Evolutionary conservation across 1,140 invertebrate genomes (phyloP).

Genomic region (Drosophila grimshawi): DNA sequence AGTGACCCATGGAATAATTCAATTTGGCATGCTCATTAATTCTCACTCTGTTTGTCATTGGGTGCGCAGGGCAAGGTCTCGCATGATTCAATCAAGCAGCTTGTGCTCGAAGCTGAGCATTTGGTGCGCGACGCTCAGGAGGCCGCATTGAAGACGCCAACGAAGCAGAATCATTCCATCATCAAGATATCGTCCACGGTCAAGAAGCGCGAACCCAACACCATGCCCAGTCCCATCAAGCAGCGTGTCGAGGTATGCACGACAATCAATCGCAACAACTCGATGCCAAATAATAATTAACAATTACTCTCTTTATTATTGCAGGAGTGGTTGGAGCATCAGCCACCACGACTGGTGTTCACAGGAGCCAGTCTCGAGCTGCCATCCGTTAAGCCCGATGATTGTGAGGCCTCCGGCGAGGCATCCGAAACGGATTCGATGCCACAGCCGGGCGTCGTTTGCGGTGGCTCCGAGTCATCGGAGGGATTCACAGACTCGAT

Average conservation of each 20-base stretch:
- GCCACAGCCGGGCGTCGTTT: slow-evolving; percentile 78
- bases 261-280: no score
- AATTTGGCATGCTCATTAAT: slow-evolving; percentile 73
- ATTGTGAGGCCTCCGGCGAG: slow-evolving; percentile 95
- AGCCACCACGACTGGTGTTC: slow-evolving; percentile 62
- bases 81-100: slow-evolving; percentile 84
- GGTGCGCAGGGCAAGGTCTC: slow-evolving; percentile 76
- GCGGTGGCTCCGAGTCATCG: slow-evolving; percentile 87
- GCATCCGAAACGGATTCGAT: slow-evolving; percentile 90
- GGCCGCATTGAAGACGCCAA: slow-evolving; percentile 80
- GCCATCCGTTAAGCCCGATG: slow-evolving; percentile 59
- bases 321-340: slow-evolving; percentile 83
- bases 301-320: not conserved
- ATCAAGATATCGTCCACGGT: slow-evolving; percentile 81
- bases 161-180: slow-evolving; percentile 83
- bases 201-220: slow-evolving; percentile 76
- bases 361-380: slow-evolving; percentile 49
- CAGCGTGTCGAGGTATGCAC: slow-evolving; percentile 76
- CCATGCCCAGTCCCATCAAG: slow-evolving; percentile 77
- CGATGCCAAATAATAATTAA: not conserved
- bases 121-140: slow-evolving; percentile 83
- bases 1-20: slow-evolving; percentile 26
- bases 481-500: slow-evolving; percentile 90
- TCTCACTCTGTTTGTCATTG: slow-evolving; percentile 9
- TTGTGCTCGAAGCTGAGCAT: slow-evolving; percentile 84